Percentiles rank a stretch among this genome's conserved stretches.
These are phyloP conservation scores for Salvelinus sp. DNA, from an alignment of 2,113 vertebrate genomes.

Conservation along the genomic window DNA sequence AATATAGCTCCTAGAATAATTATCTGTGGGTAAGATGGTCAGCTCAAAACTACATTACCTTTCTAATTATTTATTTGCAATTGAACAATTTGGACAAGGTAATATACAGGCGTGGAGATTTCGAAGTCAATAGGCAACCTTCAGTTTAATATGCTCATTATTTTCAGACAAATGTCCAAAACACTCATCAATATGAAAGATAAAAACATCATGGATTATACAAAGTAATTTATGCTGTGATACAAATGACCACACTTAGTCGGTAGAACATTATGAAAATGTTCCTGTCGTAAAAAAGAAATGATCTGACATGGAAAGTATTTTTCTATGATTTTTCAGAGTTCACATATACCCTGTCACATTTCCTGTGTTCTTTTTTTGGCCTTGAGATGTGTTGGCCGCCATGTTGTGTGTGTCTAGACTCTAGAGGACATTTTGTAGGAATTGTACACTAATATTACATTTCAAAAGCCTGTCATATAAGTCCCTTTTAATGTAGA, in stretches of 20 bases:
- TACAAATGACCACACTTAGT: background rate
- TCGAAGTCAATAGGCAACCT: background rate
- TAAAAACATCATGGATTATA: background rate
- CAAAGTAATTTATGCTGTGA: background rate
- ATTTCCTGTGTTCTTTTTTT: too few relatives aligned
- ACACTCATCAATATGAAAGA: background rate
- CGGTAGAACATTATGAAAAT: background rate
- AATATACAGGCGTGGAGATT: background rate
- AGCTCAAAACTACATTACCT: background rate
- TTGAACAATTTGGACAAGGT: background rate
- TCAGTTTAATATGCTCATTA: background rate
- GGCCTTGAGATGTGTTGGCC: too few relatives aligned
- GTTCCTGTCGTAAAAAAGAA: too few relatives aligned
- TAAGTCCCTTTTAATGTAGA: too few relatives aligned
- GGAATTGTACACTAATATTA: too few relatives aligned
- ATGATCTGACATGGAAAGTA: too few relatives aligned
- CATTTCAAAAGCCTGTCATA: too few relatives aligned
- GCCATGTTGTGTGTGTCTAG: too few relatives aligned
- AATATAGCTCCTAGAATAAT: conserved; percentile 18
- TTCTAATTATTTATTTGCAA: background rate
- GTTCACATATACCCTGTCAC: too few relatives aligned
- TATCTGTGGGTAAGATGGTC: conserved; percentile 3
- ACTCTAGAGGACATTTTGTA: too few relatives aligned
- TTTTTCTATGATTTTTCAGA: too few relatives aligned
- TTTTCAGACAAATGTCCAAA: background rate